Conservation (phyloP, 2,888 invertebrate species). For the Pasiphila rectangulata region DNA sequence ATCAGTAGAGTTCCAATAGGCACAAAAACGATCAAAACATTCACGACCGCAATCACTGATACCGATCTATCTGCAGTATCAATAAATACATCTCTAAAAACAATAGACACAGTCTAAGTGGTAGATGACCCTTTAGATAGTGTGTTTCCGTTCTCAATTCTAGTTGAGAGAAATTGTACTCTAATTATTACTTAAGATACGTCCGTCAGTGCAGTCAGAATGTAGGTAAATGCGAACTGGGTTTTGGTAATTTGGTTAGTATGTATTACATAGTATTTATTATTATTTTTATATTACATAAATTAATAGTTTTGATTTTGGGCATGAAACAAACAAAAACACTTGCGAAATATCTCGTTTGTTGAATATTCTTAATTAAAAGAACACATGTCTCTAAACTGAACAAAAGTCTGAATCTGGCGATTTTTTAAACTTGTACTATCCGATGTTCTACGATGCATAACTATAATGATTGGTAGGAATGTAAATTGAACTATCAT, state of each 20-base stretch:
- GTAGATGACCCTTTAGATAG: slow-evolving; percentile 53
- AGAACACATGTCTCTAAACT: too few relatives aligned
- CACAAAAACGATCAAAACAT: slow-evolving; percentile 18
- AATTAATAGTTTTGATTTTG: too few relatives aligned
- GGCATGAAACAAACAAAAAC: too few relatives aligned
- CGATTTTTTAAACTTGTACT: too few relatives aligned
- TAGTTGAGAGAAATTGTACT: slow-evolving; percentile 26
- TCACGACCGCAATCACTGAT: slow-evolving; percentile 23
- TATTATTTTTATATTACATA: too few relatives aligned
- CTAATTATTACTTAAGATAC: slow-evolving; percentile 30
- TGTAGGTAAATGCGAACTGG: background rate
- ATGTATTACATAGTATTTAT: too few relatives aligned
- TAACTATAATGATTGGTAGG: background rate
- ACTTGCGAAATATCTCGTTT: too few relatives aligned
- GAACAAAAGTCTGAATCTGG: too few relatives aligned
- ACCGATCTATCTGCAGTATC: slow-evolving; percentile 27
- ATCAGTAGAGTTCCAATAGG: slow-evolving; percentile 10
- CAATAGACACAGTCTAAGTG: slow-evolving; percentile 47
- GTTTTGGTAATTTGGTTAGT: too few relatives aligned
- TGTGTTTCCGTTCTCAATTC: slow-evolving; percentile 45
- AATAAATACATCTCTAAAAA: slow-evolving; percentile 36
- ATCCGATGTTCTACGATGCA: too few relatives aligned
- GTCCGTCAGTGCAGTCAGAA: slow-evolving; percentile 12
- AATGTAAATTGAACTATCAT: background rate
- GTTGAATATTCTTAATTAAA: too few relatives aligned